phyloP scores from a whole-genome alignment of 2,113 vertebrate species.

The Thymallus thymallus region DNA sequence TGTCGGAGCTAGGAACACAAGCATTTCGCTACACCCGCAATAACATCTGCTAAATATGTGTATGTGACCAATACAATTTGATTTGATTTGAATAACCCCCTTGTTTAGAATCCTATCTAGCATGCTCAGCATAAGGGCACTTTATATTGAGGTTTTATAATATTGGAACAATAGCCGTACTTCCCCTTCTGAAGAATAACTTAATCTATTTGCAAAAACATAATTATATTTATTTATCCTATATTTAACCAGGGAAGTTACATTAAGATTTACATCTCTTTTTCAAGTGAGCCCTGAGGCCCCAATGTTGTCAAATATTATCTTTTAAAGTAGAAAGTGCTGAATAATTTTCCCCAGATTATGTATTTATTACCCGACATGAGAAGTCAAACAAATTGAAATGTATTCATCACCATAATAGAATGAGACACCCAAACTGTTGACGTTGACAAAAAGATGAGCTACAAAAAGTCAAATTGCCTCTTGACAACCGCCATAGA shows the following conservation, averaged over 20 bases:
- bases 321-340: conserved; percentile 24
- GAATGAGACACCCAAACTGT: conserved; percentile 35
- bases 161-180: conserved; percentile 1
- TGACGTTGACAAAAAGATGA: conserved; percentile 27
- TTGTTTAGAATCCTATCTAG: neutral
- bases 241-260: too few relatives aligned
- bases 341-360: conserved; percentile 34
- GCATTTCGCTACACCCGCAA: too few relatives aligned
- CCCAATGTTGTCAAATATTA: neutral
- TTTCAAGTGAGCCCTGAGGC: too few relatives aligned
- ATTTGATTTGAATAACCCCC: too few relatives aligned
- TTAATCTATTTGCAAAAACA: conserved; percentile 17
- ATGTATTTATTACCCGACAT: conserved; percentile 8
- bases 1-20: too few relatives aligned
- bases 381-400: conserved; percentile 25
- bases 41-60: too few relatives aligned
- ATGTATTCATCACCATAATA: conserved; percentile 35
- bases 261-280: too few relatives aligned
- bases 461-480: conserved; percentile 25
- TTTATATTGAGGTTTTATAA: neutral
- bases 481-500: conserved; percentile 36
- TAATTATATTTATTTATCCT: neutral
- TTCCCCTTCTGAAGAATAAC: conserved; percentile 16
- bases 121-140: neutral
- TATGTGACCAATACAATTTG: too few relatives aligned